phyloP scores from a whole-genome alignment of 2,888 invertebrate genomes.

The Thumatha senex region DNA sequence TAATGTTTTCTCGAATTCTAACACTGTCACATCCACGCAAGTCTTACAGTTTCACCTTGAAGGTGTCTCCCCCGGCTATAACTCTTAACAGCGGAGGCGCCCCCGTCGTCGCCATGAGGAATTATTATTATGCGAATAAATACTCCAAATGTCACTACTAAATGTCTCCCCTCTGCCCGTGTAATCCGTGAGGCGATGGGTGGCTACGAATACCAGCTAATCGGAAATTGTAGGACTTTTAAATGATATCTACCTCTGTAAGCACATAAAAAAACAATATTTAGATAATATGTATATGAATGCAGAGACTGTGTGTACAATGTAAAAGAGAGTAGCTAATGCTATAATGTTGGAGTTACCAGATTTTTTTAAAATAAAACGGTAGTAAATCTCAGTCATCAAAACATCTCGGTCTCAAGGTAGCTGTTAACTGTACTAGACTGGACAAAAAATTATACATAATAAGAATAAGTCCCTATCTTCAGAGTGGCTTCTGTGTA shows the following conservation, averaged over 20 bases:
- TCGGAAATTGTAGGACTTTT: constrained; percentile 5
- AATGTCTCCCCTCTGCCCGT: constrained; percentile 75
- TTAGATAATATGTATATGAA: not conserved
- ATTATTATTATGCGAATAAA: constrained; percentile 87
- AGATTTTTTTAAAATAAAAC: no score
- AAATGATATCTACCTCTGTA: not conserved
- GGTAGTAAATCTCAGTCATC: no score
- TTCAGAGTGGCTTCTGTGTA: no score
- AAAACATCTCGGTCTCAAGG: no score
- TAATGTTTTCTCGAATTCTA: not conserved
- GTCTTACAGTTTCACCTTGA: constrained; percentile 60
- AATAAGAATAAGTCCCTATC: no score
- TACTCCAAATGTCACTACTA: constrained; percentile 86
- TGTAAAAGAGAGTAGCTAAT: no score
- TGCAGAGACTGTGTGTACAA: not conserved
- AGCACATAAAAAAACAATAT: no score
- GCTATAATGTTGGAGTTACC: no score
- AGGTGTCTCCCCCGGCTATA: constrained; percentile 77
- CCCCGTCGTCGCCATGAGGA: constrained; percentile 80
- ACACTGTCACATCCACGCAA: constrained; percentile 46
- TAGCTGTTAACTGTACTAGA: no score
- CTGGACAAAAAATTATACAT: no score
- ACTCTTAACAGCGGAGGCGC: constrained; percentile 73
- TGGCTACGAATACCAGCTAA: constrained; percentile 23
- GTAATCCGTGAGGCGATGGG: constrained; percentile 55